phyloP scores from a whole-genome alignment of 1,140 invertebrate genomes.

The Tetramorium simillimum region DNA sequence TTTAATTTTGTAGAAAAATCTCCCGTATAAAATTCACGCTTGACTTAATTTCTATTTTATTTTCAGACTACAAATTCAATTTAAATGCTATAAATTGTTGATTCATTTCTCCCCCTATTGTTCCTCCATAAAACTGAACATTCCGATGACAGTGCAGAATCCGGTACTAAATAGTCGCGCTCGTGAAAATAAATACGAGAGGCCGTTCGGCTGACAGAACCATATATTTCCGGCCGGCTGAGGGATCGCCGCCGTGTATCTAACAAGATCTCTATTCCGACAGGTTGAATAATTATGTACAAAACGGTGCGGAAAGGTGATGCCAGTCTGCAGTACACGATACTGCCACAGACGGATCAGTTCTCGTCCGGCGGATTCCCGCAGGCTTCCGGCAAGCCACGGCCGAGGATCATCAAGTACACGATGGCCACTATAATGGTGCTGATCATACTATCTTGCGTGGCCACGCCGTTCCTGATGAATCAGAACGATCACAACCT shows the following conservation, averaged over 20 bases:
- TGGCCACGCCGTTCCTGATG: constrained; percentile 71
- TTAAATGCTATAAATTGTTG: constrained; percentile 15
- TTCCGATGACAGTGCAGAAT: not conserved
- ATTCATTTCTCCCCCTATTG: not conserved
- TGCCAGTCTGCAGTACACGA: constrained; percentile 90
- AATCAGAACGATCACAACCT: constrained; percentile 75
- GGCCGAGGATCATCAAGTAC: constrained; percentile 67
- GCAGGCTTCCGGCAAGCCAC: constrained; percentile 49
- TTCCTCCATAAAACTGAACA: constrained; percentile 23
- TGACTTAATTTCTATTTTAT: constrained; percentile 15
- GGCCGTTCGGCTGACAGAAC: not conserved
- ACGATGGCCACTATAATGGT: constrained; percentile 66
- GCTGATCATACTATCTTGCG: constrained; percentile 69
- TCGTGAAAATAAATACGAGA: constrained; percentile 25
- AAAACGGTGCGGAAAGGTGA: constrained; percentile 91
- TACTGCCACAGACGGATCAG: constrained; percentile 90
- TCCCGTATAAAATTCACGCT: not conserved
- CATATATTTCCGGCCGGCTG: constrained; percentile 33
- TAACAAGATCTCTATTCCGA: constrained; percentile 31
- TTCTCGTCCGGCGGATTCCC: constrained; percentile 86
- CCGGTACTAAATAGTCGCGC: constrained; percentile 1
- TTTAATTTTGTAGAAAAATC: constrained; percentile 21
- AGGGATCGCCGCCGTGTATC: not conserved
- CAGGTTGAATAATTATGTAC: constrained; percentile 86
- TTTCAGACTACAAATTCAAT: not conserved